These are phyloP conservation scores for Blera fallax DNA, from an alignment of 2,888 invertebrate species.

Conservation along the genomic window DNA sequence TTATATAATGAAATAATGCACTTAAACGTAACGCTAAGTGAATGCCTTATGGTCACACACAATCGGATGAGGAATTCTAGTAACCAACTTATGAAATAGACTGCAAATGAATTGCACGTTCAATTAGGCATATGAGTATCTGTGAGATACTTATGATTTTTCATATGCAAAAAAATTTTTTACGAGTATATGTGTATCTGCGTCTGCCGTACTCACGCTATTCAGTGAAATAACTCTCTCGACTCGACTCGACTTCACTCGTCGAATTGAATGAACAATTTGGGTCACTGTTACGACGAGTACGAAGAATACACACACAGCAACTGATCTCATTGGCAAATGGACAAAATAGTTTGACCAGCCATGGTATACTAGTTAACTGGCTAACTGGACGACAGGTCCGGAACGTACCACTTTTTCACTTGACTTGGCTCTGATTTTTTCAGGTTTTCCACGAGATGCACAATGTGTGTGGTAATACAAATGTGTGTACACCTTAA, in stretches of 20 bases:
- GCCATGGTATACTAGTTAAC: slow-evolving; percentile 54
- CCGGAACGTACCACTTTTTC: slow-evolving; percentile 72
- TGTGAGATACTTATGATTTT: slow-evolving; percentile 22
- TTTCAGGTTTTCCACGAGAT: slow-evolving; percentile 63
- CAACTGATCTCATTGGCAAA: slow-evolving; percentile 67
- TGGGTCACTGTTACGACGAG: slow-evolving; percentile 70
- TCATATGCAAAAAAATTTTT: slow-evolving; percentile 44
- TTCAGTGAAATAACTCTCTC: slow-evolving; percentile 57
- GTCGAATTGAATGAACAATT: slow-evolving; percentile 31
- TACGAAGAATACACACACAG: slow-evolving; percentile 3
- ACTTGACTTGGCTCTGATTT: slow-evolving; percentile 70
- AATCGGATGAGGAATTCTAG: slow-evolving; percentile 33
- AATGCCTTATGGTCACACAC: slow-evolving; percentile 39
- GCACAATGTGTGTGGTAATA: slow-evolving; percentile 67
- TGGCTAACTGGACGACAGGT: slow-evolving; percentile 68
- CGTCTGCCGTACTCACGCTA: slow-evolving; percentile 6
- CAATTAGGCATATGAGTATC: slow-evolving; percentile 52
- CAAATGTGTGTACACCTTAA: slow-evolving; percentile 1
- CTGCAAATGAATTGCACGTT: slow-evolving; percentile 65
- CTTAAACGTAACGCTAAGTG: slow-evolving; percentile 34
- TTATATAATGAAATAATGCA: slow-evolving; percentile 63
- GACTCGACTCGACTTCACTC: slow-evolving; percentile 10
- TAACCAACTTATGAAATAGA: slow-evolving; percentile 71
- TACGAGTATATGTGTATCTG: neutral
- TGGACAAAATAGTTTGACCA: slow-evolving; percentile 65